These are phyloP conservation scores for Drosophila ercepeae DNA, from an alignment of 1,140 invertebrate genomes.

Conservation along the genomic window DNA sequence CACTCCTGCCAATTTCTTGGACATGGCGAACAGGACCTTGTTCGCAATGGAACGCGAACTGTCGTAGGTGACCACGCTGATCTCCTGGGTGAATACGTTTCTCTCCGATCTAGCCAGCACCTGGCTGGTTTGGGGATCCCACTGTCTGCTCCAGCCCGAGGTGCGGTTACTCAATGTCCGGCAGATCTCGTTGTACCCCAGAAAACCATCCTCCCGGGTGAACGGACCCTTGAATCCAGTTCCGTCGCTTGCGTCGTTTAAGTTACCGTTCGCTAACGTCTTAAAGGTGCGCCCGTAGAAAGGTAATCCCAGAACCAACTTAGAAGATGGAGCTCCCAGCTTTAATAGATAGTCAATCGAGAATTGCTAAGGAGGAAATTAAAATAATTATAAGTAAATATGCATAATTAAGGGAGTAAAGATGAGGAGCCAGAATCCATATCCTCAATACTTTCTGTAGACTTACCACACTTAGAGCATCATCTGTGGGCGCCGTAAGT, in stretches of 20 bases:
- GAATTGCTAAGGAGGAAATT: conserved; percentile 85
- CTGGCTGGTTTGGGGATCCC: conserved; percentile 86
- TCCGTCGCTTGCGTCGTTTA: conserved; percentile 84
- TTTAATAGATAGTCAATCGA: conserved; percentile 90
- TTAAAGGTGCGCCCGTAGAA: conserved; percentile 93
- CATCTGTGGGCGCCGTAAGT: conserved; percentile 84
- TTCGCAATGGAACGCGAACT: conserved; percentile 86
- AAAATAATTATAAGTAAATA: no score
- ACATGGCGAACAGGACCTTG: conserved; percentile 87
- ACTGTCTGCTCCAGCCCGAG: conserved; percentile 85
- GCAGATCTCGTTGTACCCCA: conserved; percentile 92
- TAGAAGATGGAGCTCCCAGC: conserved; percentile 89
- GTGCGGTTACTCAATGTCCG: conserved; percentile 84
- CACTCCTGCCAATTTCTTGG: conserved; percentile 89
- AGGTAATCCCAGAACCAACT: conserved; percentile 92
- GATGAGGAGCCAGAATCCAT: no score
- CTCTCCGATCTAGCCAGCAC: conserved; percentile 85
- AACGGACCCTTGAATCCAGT: conserved; percentile 89
- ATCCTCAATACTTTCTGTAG: no score
- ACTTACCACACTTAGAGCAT: conserved; percentile 87
- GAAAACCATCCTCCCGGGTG: conserved; percentile 92
- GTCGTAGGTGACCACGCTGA: conserved; percentile 86
- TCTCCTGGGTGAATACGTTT: conserved; percentile 77
- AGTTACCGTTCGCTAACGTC: conserved; percentile 77
- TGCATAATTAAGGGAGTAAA: no score